phyloP scores from a whole-genome alignment of 2,797 vertebrate genomes.

The Sebastes oblongus region DNA sequence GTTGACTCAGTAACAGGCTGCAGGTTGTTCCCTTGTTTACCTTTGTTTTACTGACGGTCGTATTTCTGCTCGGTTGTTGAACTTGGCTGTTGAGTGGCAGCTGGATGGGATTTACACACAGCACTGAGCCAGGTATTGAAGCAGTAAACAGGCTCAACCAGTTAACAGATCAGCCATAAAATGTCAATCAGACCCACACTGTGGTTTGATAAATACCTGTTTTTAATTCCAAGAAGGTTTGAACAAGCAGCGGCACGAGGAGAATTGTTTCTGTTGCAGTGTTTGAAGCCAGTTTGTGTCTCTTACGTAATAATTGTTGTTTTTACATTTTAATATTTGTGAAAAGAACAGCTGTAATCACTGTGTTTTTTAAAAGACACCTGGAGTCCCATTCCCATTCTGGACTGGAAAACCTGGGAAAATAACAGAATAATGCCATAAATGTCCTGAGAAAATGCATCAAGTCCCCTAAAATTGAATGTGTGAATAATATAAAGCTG shows the following conservation, averaged over 20 bases:
- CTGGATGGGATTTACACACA: neutral
- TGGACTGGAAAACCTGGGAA: neutral
- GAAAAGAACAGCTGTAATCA: neutral
- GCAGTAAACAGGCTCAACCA: slow-evolving; percentile 19
- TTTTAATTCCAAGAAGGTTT: neutral
- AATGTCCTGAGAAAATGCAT: neutral
- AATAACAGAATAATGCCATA: too few relatives aligned
- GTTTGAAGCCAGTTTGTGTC: neutral
- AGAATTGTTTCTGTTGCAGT: neutral
- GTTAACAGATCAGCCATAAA: neutral
- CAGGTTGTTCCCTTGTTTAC: slow-evolving; percentile 8
- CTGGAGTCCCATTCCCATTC: neutral
- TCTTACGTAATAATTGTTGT: neutral
- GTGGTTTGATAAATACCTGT: neutral
- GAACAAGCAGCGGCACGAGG: neutral
- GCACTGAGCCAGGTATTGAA: neutral
- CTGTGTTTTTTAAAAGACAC: neutral
- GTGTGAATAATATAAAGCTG: neutral
- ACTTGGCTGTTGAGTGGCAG: neutral
- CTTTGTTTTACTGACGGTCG: neutral
- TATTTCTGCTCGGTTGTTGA: neutral
- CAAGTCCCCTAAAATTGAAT: neutral
- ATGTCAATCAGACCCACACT: neutral
- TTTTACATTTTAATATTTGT: neutral
- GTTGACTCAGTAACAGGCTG: neutral